A percentile compares a stretch with the other conserved stretches of the same genome.
Conservation (phyloP, 2,113 vertebrate genomes). For the Cnemophilus loriae region DNA sequence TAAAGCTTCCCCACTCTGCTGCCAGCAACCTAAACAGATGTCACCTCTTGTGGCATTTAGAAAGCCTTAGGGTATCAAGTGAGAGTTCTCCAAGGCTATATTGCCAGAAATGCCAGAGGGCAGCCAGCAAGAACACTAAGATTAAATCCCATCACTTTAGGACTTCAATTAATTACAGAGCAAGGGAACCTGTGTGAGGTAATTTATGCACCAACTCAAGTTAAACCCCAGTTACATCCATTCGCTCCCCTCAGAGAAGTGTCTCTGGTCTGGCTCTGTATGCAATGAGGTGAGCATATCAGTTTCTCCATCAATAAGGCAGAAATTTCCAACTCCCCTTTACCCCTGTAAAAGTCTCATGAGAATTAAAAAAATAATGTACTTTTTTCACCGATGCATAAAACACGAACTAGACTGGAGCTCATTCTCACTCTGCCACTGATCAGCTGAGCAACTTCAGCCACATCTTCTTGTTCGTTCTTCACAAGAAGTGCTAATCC, state of each 20-base stretch:
- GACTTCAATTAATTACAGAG: background rate
- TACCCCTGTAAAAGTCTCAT: background rate
- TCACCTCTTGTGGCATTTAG: background rate
- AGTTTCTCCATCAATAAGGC: background rate
- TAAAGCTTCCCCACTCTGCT: background rate
- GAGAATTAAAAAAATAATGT: background rate
- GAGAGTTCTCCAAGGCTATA: background rate
- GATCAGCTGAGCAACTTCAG: background rate
- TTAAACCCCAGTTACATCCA: background rate
- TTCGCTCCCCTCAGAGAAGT: background rate
- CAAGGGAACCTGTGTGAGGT: background rate
- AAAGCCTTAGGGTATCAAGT: background rate
- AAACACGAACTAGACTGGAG: background rate
- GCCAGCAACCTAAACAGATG: background rate
- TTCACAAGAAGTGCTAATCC: background rate
- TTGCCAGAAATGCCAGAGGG: background rate
- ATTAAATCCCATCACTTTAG: background rate
- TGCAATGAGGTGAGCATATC: background rate
- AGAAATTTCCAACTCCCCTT: background rate
- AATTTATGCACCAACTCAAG: background rate
- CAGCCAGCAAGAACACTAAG: background rate
- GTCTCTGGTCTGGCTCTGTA: background rate
- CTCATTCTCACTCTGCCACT: background rate
- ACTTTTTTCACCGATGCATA: background rate
- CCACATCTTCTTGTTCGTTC: background rate